Conservation (phyloP, 1,140 invertebrate genomes). For the Homarus americanus region DNA sequence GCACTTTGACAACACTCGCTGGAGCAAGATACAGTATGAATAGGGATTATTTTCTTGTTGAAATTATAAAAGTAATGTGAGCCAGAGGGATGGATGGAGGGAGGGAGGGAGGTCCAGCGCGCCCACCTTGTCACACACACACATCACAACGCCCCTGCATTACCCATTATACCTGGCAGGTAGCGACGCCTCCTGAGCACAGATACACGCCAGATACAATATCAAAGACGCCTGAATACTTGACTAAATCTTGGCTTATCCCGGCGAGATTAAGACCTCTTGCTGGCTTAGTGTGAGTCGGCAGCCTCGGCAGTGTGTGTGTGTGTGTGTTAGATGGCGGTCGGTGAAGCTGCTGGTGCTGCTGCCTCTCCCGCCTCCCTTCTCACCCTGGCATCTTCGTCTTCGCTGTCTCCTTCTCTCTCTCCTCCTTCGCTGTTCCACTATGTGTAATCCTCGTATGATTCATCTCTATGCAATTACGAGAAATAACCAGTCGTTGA, state of each 20-base stretch:
- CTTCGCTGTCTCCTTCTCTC: too few relatives aligned
- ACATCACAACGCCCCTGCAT: neutral
- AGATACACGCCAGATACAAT: conserved; percentile 35
- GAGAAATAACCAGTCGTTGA: conserved; percentile 70
- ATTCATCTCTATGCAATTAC: conserved; percentile 68
- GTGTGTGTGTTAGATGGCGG: neutral
- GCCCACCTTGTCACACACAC: too few relatives aligned
- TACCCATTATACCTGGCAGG: neutral
- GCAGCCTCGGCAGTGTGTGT: neutral
- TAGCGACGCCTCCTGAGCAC: neutral
- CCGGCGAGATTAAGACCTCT: conserved; percentile 44
- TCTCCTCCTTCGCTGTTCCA: conserved; percentile 17
- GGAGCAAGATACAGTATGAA: too few relatives aligned
- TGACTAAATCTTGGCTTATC: conserved; percentile 58
- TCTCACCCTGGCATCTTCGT: neutral
- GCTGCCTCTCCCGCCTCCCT: neutral
- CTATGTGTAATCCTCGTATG: conserved; percentile 26
- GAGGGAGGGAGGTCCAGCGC: too few relatives aligned
- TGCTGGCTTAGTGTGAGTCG: conserved; percentile 6
- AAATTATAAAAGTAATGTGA: too few relatives aligned
- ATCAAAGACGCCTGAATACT: conserved; percentile 46
- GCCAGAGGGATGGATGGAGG: too few relatives aligned
- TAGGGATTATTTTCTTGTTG: too few relatives aligned
- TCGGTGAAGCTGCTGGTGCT: too few relatives aligned
- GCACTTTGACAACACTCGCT: too few relatives aligned